These are phyloP conservation scores for Lepidothrix coronata DNA, from an alignment of 2,113 vertebrate genomes.

Conservation along the genomic window DNA sequence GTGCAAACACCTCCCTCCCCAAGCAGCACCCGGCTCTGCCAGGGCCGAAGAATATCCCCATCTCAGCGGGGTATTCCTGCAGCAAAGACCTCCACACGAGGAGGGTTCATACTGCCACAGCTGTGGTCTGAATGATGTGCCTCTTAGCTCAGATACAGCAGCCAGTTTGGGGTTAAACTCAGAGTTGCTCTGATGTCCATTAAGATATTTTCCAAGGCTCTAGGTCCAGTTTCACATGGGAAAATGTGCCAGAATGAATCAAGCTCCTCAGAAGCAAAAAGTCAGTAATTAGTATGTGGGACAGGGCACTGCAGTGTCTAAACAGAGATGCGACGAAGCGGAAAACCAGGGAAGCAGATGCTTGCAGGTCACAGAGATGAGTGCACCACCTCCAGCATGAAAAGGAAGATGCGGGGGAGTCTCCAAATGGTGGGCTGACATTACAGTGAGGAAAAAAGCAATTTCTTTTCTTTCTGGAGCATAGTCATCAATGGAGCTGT, in stretches of 20 bases:
- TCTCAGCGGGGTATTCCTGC: neutral
- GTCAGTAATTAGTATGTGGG: conserved; percentile 83
- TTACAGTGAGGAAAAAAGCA: conserved; percentile 21
- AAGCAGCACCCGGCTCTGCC: neutral
- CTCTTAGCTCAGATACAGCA: conserved; percentile 37
- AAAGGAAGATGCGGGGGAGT: conserved; percentile 49
- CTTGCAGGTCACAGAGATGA: conserved; percentile 61
- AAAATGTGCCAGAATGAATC: conserved; percentile 80
- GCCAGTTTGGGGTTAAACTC: conserved; percentile 59
- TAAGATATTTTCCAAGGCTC: conserved; percentile 75
- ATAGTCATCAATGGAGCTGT: conserved; percentile 23
- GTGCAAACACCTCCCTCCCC: neutral
- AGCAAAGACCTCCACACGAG: rapidly evolving
- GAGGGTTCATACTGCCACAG: neutral
- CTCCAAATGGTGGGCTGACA: conserved; percentile 29
- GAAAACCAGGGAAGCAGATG: conserved; percentile 73
- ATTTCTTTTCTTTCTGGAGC: conserved; percentile 59
- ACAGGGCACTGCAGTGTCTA: conserved; percentile 70
- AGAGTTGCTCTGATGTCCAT: conserved; percentile 59
- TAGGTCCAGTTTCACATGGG: conserved; percentile 79
- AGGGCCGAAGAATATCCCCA: neutral
- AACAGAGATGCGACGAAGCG: conserved; percentile 73
- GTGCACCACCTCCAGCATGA: conserved; percentile 30
- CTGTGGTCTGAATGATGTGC: neutral
- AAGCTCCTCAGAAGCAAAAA: conserved; percentile 75